Base-by-base conservation (phyloP, 2,888 invertebrate species). In the Zonitis immaculata region DNA sequence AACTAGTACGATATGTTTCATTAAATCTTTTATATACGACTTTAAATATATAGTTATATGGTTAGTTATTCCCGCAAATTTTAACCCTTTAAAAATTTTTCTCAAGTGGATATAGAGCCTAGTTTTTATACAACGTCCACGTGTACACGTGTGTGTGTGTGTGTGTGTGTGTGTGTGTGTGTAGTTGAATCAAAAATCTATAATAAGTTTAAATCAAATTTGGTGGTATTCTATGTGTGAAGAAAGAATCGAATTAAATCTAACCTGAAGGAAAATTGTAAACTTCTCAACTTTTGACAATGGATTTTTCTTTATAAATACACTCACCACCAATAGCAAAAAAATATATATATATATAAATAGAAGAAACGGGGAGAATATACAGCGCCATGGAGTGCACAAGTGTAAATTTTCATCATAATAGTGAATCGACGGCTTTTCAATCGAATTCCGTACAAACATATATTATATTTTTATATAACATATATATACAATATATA, bases 371-470 rank as follows among this genome's bases (percentile, higher is more conserved):
- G 60, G 65, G 67, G 70, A 72, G n/a, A n/a, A n/a, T n/a, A n/a
- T n/a, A n/a, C 71, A 71, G 69, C 71, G 74, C 73, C 74, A 74
- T 74, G 72, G 74, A 76, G 76, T 74, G 75, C 75, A 75, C 75
- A 74, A 75, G 75, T 76, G 76, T 76, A 75, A 76, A 76, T 76
- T 76, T 75, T 76, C 74, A 75, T 74, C 73, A 75, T 74, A 76
- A 76, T 74, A 66, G 70, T 66, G 73, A 74, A 74, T 73, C 73
- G 73, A 64, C 69, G 68, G 69, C 68, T 68, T 75, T 74, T 74
- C 73, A 73, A 73, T 73, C 72, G 74, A 73, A 74, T 73, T 73
- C 73, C 66, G 69, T 68, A 68, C 67, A 73, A 71, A 73, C 72
- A 35, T 9, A 35, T 35, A 35, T 35, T 35, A 35, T 35, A 9